phyloP scores from a whole-genome alignment of 2,113 vertebrate genomes.

The Suncus etruscus region DNA sequence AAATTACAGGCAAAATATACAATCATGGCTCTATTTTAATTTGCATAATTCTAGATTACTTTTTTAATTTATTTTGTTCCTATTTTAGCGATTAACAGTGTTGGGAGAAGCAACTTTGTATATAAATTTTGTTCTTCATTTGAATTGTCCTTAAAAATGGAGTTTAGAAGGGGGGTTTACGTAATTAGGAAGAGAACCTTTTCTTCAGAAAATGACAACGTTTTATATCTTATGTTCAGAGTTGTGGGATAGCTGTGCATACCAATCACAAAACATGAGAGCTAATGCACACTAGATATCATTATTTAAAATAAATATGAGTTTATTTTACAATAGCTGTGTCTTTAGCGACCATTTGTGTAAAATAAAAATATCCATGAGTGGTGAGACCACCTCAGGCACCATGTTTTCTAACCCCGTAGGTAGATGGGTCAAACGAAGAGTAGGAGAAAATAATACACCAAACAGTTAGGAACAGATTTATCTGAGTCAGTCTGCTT shows the following conservation, averaged over 20 bases:
- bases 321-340: not conserved
- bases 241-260: not conserved
- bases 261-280: not conserved
- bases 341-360: not conserved
- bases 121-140: not conserved
- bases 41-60: conserved; percentile 27
- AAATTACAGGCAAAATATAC: conserved; percentile 40
- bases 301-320: not conserved
- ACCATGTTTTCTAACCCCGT: no score
- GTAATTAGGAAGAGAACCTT: not conserved
- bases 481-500: no score
- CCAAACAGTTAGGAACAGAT: no score
- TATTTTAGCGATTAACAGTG: not conserved
- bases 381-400: no score
- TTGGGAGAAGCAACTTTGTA: not conserved
- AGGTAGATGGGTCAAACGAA: no score
- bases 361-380: no score
- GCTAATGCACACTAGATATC: no score
- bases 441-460: no score
- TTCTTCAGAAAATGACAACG: not conserved
- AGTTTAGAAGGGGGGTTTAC: not conserved
- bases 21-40: conserved; percentile 29
- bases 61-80: conserved; percentile 39
- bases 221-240: not conserved
- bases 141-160: not conserved